Percentiles rank a stretch among this genome's conserved stretches.
Conservation (phyloP, 2,888 invertebrate species). For the Brenthis daphne region DNA sequence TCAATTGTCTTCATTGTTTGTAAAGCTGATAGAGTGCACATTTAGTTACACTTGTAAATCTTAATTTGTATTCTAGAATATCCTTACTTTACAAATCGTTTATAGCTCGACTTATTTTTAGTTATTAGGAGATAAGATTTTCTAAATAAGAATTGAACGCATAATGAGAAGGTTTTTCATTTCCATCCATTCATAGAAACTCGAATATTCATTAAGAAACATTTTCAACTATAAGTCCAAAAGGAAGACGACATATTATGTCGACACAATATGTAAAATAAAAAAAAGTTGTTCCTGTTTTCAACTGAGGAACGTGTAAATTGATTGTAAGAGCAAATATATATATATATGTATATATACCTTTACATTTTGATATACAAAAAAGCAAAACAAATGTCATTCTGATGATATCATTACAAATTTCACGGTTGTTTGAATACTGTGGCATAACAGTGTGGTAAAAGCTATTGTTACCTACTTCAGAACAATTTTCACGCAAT, state of each 20-base stretch:
- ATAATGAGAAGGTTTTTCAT: no score
- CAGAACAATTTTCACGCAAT: conserved; percentile 19
- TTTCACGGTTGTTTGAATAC: conserved; percentile 33
- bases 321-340: background rate
- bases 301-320: background rate
- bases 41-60: background rate
- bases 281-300: background rate
- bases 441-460: conserved; percentile 18
- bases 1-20: background rate
- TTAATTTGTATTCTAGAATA: background rate
- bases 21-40: background rate
- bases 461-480: conserved; percentile 14
- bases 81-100: no score
- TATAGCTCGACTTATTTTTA: no score
- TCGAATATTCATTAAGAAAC: no score
- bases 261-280: background rate
- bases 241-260: background rate
- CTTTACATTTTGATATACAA: background rate
- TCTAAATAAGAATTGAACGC: no score
- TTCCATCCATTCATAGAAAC: no score
- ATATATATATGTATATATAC: background rate
- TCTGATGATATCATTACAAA: conserved; percentile 37
- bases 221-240: no score
- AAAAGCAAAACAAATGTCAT: background rate
- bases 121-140: no score